Base-by-base conservation (phyloP, 2,888 invertebrate species). In the Microchrysa polita region DNA sequence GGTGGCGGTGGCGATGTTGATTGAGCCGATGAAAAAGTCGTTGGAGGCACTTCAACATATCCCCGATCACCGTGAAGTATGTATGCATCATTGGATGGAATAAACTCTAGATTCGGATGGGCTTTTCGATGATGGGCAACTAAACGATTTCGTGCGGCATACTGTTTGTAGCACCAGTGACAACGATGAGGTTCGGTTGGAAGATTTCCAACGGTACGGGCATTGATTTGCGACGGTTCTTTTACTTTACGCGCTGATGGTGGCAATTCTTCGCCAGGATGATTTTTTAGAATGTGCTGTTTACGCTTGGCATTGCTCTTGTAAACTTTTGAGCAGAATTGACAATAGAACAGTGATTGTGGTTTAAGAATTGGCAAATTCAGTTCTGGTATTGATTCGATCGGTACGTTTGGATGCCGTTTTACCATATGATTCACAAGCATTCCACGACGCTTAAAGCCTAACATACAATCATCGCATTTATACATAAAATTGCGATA, bases 281-380 rank as follows among this genome's bases (percentile, higher is more conserved):
- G 95, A 82, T 93, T 92, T 81, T 91, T 92, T 77, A 91, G 83
- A 76, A 94, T 93, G 82, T 95, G 95, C 1, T 89, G 88, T 83
- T 95, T 93, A 23, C 95, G 87, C 81, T 95, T 95, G 71, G 93
- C 92, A 80, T 93, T 93, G 76, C 93, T 92, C 82, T 93, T 93
- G 84, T 95, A 95, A 57, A 91, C 88, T 85, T 93, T 93, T 75
- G 93, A 91, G 83, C 95, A 96, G 79, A 93, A 92, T 79, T 91
- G 92, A 84, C 96, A 96, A 81, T 91, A 93, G 83, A 93, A 96
- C 80, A 92, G 91, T 14, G 91, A 87, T 57, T 92, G 92, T 14
- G 92, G 90, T 77, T 91, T 88, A 76, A 93, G 85, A 79, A 95
- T 92, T 0, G 95, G 95, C 76, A 92, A 86, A 80, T 91, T 91